Evolutionary conservation across 1,140 invertebrate species (phyloP), one percentile per base, ranked within the genome.

Genomic region (Drosophila serrata): DNA sequence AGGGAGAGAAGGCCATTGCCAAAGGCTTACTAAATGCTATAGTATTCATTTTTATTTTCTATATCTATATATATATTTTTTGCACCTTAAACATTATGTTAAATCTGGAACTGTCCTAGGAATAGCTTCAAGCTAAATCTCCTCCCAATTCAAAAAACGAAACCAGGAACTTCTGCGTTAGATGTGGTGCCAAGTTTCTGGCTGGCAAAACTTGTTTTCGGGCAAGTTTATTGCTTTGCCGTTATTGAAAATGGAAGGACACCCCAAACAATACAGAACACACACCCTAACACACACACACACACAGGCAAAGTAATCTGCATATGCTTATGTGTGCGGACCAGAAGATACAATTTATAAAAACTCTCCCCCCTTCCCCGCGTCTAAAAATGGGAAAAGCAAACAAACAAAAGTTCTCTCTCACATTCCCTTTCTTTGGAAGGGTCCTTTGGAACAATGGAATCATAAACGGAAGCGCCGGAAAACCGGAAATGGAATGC

Each of bases 281-380:
- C 40, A 39, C 60, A 56, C 9, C 46, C 19, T n/a, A n/a, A 31
- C 40, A 48, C 13, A 39, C 29, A 31, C 58, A 40, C 39, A 35
- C 8, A 33, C 55, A 45, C 22, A 2, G 27, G 22, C 29, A 53
- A 61, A 62, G 64, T 75, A 84, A 84, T 82, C 81, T 79, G 65
- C 75, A 84, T 79, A 75, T 79, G 51, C 45, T 57, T 70, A 79
- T 69, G 56, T 73, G 62, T 55, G 61, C 19, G 53, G 22, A 75
- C 48, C 74, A 49, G 55, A 75, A 69, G 49, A 84, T 84, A 79
- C 68, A 82, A 82, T 82, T 82, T 82, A 82, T 82, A 78, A 82
- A 82, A 79, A n/a, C n/a, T n/a, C 73, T 80, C 45, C 40, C 58
- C 48, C 43, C 4, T 67, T 77, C 40, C 40, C 58, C 48, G 39